Percentiles rank a stretch among this genome's conserved stretches.
Evolutionary conservation across 2,888 invertebrate species (phyloP).

Genomic region (Germaria angustata): DNA sequence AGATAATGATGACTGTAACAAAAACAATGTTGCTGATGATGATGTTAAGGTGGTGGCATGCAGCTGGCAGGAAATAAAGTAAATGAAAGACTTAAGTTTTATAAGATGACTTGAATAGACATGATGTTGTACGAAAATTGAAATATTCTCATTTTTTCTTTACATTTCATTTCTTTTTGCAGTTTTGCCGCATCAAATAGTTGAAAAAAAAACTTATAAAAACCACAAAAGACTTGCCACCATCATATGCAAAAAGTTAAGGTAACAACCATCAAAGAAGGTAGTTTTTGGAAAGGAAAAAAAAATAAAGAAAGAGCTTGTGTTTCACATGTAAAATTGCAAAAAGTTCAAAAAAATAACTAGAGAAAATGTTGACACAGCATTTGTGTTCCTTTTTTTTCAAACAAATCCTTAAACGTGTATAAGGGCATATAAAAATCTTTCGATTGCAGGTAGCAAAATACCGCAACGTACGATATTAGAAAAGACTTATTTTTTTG

Average conservation of each 20-base stretch:
- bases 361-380: constrained; percentile 10
- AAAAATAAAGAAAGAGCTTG: not conserved
- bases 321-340: not conserved
- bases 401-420: constrained; percentile 6
- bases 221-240: not conserved
- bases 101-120: constrained; percentile 39
- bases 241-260: constrained; percentile 37
- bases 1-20: constrained; percentile 26
- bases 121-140: constrained; percentile 44
- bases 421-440: constrained; percentile 3
- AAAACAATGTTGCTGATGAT: constrained; percentile 5
- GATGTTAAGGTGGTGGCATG: constrained; percentile 1
- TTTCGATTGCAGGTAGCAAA: constrained; percentile 30
- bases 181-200: constrained; percentile 43
- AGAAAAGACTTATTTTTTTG: not conserved
- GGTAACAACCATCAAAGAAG: not conserved
- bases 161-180: not conserved
- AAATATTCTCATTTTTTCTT: constrained; percentile 22
- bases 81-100: constrained; percentile 58
- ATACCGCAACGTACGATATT: not conserved
- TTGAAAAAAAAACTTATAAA: not conserved
- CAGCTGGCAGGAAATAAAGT: constrained; percentile 47
- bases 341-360: not conserved
- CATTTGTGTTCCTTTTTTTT: not conserved
- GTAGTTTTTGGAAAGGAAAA: not conserved